Evolutionary conservation across 2,888 invertebrate species (phyloP).

Genomic region (Geotrupes spiniger): DNA sequence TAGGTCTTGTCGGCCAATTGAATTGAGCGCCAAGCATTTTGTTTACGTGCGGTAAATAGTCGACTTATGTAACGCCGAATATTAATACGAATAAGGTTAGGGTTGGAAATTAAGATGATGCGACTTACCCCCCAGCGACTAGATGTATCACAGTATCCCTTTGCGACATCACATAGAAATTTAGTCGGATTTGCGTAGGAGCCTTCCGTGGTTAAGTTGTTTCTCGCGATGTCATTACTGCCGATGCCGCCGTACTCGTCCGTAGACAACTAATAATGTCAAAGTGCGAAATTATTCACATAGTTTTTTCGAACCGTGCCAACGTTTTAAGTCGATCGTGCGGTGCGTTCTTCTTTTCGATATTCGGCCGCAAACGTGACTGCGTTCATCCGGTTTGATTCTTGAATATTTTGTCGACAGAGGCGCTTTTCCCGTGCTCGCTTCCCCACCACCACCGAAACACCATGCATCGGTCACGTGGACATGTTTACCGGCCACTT

Average conservation of each 20-base stretch:
- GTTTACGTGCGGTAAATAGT: slow-evolving; percentile 9
- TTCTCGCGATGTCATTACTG: slow-evolving; percentile 19
- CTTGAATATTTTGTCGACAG: slow-evolving; percentile 37
- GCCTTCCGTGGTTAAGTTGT: neutral
- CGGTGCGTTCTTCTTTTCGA: slow-evolving; percentile 1
- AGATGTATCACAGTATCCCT: slow-evolving; percentile 90
- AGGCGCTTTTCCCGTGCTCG: slow-evolving; percentile 38
- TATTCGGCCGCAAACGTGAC: slow-evolving; percentile 35
- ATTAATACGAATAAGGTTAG: slow-evolving; percentile 13
- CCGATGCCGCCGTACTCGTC: slow-evolving; percentile 11
- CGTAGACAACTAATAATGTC: slow-evolving; percentile 10
- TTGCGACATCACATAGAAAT: slow-evolving; percentile 61
- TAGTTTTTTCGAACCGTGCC: slow-evolving; percentile 12
- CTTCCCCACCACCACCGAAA: slow-evolving; percentile 31
- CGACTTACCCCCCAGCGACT: slow-evolving; percentile 79
- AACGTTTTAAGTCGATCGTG: slow-evolving; percentile 7
- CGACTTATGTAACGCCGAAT: slow-evolving; percentile 16
- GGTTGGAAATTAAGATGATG: slow-evolving; percentile 22
- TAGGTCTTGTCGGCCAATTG: slow-evolving; percentile 10
- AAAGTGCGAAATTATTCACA: slow-evolving; percentile 19
- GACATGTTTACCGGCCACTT: slow-evolving; percentile 36
- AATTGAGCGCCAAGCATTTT: slow-evolving; percentile 18
- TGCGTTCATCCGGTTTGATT: slow-evolving; percentile 29
- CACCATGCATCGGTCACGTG: slow-evolving; percentile 49
- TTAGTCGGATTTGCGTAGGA: slow-evolving; percentile 12